A percentile compares a stretch with the other conserved stretches of the same genome.
These are phyloP conservation scores for Petrocephalus schoutedeni DNA, from an alignment of 2,797 vertebrate species.

Conservation along the genomic window DNA sequence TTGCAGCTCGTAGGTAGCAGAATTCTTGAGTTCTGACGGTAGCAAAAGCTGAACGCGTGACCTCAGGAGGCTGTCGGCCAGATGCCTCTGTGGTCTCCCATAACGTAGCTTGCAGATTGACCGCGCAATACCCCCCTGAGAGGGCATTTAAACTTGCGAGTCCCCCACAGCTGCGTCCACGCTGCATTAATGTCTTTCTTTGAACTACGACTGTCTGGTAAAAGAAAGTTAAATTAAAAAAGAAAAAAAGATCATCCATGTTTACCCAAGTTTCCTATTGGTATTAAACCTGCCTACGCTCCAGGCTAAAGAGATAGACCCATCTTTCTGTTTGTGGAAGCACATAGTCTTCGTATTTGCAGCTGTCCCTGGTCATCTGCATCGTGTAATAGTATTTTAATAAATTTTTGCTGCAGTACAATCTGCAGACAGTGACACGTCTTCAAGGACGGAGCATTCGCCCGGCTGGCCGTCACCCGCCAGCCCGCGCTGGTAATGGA, in stretches of 20 bases:
- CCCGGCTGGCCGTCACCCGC: not conserved
- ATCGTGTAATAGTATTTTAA: not conserved
- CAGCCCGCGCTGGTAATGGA: not conserved
- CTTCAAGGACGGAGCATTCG: not conserved
- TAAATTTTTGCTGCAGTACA: not conserved
- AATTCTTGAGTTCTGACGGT: not conserved
- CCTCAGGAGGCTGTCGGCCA: not conserved
- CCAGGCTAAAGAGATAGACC: not conserved
- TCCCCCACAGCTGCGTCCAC: not conserved
- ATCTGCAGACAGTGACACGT: not conserved
- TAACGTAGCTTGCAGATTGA: not conserved
- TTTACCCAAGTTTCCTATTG: not conserved
- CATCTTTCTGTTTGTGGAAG: not conserved
- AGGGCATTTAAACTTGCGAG: not conserved
- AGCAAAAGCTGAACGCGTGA: not conserved
- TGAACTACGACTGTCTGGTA: not conserved
- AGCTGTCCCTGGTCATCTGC: not conserved
- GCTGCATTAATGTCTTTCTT: not conserved
- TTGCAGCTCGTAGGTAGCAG: not conserved
- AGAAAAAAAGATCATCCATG: not conserved
- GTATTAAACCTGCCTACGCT: not conserved
- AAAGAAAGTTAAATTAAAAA: not conserved
- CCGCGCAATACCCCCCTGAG: not conserved
- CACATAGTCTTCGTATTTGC: not conserved
- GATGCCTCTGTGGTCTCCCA: not conserved